Percentiles rank a stretch among this genome's conserved stretches.
phyloP scores from a whole-genome alignment of 2,113 vertebrate species.

The Ibidorhyncha struthersii region DNA sequence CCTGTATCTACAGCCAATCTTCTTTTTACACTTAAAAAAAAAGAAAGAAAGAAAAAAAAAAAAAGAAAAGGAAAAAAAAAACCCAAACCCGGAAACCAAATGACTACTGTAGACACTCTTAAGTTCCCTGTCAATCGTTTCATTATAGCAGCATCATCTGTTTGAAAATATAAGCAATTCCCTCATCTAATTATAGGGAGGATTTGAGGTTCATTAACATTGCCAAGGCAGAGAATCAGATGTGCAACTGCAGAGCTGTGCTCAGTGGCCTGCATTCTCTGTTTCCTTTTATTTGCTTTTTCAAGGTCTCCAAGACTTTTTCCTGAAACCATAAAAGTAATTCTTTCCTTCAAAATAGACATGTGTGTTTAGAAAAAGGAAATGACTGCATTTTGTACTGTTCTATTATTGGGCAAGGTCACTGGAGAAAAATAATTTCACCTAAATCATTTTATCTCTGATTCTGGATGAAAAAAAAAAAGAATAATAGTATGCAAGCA shows the following conservation, averaged over 20 bases:
- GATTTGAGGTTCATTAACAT: conserved; percentile 99
- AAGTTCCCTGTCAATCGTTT: conserved; percentile 92
- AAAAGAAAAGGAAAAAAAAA: no score
- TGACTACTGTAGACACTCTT: conserved; percentile 84
- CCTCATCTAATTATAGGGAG: conserved; percentile 99
- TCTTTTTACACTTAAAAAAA: conserved; percentile 73
- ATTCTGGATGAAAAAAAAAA: not conserved
- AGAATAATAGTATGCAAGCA: not conserved
- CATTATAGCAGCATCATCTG: conserved; percentile 99
- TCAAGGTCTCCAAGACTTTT: conserved; percentile 82
- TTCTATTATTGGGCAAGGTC: conserved; percentile 84
- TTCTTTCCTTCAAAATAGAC: conserved; percentile 80
- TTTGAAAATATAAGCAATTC: conserved; percentile 99
- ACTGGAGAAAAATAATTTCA: conserved; percentile 76
- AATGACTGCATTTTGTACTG: conserved; percentile 83
- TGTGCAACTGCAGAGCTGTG: conserved; percentile 87
- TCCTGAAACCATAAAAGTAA: conserved; percentile 81
- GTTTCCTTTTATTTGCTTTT: conserved; percentile 82
- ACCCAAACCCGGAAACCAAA: conserved; percentile 72
- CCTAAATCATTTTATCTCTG: conserved; percentile 77
- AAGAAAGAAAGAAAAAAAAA: not conserved
- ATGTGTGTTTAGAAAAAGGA: conserved; percentile 85
- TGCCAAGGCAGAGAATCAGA: conserved; percentile 92
- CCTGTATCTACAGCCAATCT: conserved; percentile 77
- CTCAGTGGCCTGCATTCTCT: conserved; percentile 85